Evolutionary conservation across 2,888 invertebrate species (phyloP), one percentile per base, ranked within the genome.

Genomic region (Parthenolecanium corni): DNA sequence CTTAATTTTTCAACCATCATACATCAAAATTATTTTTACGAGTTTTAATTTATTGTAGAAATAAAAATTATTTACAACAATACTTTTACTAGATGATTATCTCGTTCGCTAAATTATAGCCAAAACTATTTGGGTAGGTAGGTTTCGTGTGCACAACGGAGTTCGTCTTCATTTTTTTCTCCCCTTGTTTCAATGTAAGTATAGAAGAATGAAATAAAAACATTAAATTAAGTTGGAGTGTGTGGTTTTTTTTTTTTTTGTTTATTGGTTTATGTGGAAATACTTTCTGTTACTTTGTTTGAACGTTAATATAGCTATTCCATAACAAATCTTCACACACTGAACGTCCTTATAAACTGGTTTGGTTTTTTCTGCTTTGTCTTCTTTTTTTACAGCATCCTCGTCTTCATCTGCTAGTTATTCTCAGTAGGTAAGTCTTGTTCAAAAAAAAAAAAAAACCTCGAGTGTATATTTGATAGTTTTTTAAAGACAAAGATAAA

Each of bases 31-130:
- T 54, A 40, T 54, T 54, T 54, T 54, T 54, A 56, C 44, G 56
- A 56, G 40, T 46, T 16, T 31, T 40, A 56, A 56, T 56, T 56
- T 56, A 56, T 56, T 56, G 42, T 42, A 16, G 24, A 42, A 56
- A 56, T 56, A 56, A 56, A 56, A 56, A 56, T 56, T 42, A 56
- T 56, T 56, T 56, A 56, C 56, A 56, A 56, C 56, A 56, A 56
- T 56, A 42, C 56, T 56, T 56, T 40, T 40, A 38, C 20, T 25
- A 25, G 56, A 56, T 56, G 44, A 56, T 56, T 56, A 56, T 56
- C 56, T 40, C 40, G 42, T 21, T 40, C 24, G 40, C 44, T 56
- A 56, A 56, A 56, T 56, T 44, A 46, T 25, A 46, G 31, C 56
- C 31, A 44, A 9, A 42, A 14, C 5, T 14, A 24, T 42, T 42